These are phyloP conservation scores for Temnothorax nylanderi DNA, from an alignment of 1,140 invertebrate genomes.

Conservation along the genomic window DNA sequence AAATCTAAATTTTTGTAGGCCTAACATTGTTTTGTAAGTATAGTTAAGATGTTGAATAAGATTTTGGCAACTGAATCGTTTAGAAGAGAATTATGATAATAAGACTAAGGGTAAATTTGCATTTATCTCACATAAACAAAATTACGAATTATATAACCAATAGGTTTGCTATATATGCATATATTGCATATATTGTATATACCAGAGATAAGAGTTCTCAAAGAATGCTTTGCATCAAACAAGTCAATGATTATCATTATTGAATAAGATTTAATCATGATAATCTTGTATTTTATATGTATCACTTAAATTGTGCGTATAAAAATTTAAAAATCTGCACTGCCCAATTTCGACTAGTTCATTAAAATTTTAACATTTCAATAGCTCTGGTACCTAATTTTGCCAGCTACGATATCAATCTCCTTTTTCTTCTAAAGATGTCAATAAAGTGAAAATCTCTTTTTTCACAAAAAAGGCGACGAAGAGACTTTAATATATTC, in stretches of 20 bases:
- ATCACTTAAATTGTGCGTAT: constrained; percentile 23
- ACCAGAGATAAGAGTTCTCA: constrained; percentile 24
- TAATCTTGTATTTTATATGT: constrained; percentile 40
- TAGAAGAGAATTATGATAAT: constrained; percentile 55
- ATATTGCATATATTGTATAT: constrained; percentile 29
- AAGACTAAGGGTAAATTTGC: constrained; percentile 64
- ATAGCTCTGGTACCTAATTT: background rate
- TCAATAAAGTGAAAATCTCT: constrained; percentile 5
- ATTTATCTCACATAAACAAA: constrained; percentile 39
- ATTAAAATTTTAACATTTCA: constrained; percentile 27
- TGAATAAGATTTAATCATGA: constrained; percentile 16
- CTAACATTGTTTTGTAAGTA: constrained; percentile 69
- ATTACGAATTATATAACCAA: constrained; percentile 8
- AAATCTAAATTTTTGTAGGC: constrained; percentile 60
- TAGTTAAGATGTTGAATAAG: constrained; percentile 67
- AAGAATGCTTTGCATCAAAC: constrained; percentile 41
- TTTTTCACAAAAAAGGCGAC: constrained; percentile 9
- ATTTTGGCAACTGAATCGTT: constrained; percentile 59
- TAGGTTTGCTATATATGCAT: background rate
- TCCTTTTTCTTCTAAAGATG: background rate
- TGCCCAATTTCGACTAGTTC: constrained; percentile 43
- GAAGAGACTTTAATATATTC: background rate
- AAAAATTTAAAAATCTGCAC: constrained; percentile 33
- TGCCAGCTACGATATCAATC: background rate
- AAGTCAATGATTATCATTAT: constrained; percentile 41